A percentile compares a stretch with the other conserved stretches of the same genome.
Evolutionary conservation across 2,888 invertebrate genomes (phyloP).

Genomic region (Mamestra brassicae): DNA sequence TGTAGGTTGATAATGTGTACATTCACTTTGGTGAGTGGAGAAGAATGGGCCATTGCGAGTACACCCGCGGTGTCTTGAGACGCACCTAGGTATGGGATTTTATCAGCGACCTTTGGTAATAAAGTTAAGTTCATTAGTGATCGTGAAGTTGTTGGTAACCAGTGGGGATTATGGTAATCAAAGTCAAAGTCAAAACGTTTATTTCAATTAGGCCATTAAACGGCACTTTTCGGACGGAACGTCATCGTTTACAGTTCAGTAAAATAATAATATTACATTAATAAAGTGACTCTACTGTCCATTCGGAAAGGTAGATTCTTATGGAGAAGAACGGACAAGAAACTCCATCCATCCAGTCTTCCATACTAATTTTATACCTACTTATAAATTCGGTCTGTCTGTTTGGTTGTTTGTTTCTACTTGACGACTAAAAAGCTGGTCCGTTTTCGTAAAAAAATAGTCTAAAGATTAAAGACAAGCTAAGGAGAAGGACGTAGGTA

Average conservation of each 20-base stretch:
- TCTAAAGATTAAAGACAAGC: background rate
- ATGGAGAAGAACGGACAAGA: too few species aligned
- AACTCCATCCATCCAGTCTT: too few species aligned
- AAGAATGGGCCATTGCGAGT: background rate
- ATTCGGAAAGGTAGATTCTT: too few species aligned
- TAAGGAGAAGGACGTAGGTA: too few species aligned
- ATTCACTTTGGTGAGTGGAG: background rate
- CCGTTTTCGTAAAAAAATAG: background rate
- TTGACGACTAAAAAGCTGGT: background rate
- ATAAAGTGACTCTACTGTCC: too few species aligned
- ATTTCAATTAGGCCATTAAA: too few species aligned
- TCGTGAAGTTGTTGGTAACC: background rate
- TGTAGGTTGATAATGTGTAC: slow-evolving; percentile 11
- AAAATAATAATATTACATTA: too few species aligned
- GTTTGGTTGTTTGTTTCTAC: background rate
- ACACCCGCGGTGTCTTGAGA: background rate
- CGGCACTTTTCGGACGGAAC: too few species aligned
- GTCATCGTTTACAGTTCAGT: too few species aligned
- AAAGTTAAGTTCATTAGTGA: slow-evolving; percentile 12
- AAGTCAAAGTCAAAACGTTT: too few species aligned
- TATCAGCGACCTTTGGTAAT: background rate
- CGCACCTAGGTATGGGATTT: background rate
- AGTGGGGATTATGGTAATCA: background rate
- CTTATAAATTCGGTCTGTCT: background rate
- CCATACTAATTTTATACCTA: too few species aligned